Percentiles rank a stretch among this genome's conserved stretches.
Evolutionary conservation across 2,797 vertebrate genomes (phyloP).

Genomic region (Kryptopterus vitreolus): DNA sequence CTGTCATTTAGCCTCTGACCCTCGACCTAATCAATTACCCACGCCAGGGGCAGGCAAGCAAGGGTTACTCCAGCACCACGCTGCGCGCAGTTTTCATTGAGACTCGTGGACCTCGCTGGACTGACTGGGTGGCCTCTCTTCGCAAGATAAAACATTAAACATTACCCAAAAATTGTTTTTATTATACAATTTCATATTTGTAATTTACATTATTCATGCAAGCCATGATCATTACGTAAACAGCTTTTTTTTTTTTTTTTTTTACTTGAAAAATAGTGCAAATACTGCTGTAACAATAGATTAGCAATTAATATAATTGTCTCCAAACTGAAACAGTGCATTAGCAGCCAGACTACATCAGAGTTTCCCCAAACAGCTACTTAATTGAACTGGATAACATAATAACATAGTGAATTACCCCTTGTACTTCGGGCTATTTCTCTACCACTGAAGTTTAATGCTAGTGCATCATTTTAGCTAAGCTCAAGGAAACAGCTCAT

Average conservation of each 20-base stretch:
- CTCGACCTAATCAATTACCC: slow-evolving; percentile 79
- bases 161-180: slow-evolving; percentile 5
- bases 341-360: slow-evolving; percentile 32
- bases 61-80: slow-evolving; percentile 59
- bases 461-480: slow-evolving; percentile 29
- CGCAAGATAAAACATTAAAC: slow-evolving; percentile 36
- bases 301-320: slow-evolving; percentile 43
- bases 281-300: slow-evolving; percentile 35
- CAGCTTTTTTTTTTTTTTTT: slow-evolving; percentile 40
- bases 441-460: slow-evolving; percentile 23
- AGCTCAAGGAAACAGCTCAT: slow-evolving; percentile 62
- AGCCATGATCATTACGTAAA: not conserved
- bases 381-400: slow-evolving; percentile 41
- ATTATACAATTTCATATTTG: slow-evolving; percentile 26
- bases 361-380: slow-evolving; percentile 36
- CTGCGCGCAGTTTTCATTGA: slow-evolving; percentile 62
- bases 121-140: slow-evolving; percentile 60
- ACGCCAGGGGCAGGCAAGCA: slow-evolving; percentile 69
- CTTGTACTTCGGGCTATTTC: slow-evolving; percentile 32
- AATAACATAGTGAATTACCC: slow-evolving; percentile 38
- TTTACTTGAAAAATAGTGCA: slow-evolving; percentile 31
- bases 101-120: slow-evolving; percentile 53
- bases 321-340: slow-evolving; percentile 31
- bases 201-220: slow-evolving; percentile 14
- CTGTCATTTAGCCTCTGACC: slow-evolving; percentile 72